Conservation (phyloP, 2,888 invertebrate genomes). For the Microplitis deprimator region DNA sequence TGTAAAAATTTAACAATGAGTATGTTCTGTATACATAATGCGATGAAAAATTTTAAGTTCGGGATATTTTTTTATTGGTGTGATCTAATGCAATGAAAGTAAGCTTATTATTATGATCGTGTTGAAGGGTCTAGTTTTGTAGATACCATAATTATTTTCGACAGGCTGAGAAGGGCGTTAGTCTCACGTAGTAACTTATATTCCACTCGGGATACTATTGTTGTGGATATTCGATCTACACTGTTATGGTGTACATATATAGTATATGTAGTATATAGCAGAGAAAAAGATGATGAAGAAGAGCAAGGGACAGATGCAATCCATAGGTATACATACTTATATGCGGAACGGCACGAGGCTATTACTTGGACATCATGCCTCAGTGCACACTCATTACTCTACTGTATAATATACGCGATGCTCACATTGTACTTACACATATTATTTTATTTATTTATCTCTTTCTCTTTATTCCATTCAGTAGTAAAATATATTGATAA, state of each 20-base stretch:
- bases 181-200: constrained; percentile 20
- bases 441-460: background rate
- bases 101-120: constrained; percentile 23
- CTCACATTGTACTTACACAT: background rate
- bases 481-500: background rate
- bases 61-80: constrained; percentile 22
- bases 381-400: constrained; percentile 1
- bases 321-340: background rate
- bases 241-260: constrained; percentile 15
- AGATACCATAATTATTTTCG: constrained; percentile 34
- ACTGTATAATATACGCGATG: background rate
- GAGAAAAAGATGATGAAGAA: background rate
- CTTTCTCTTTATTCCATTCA: background rate
- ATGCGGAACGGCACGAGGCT: constrained; percentile 1
- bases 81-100: constrained; percentile 27
- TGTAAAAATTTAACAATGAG: background rate
- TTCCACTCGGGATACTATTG: constrained; percentile 7
- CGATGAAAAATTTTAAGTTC: background rate
- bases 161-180: constrained; percentile 23
- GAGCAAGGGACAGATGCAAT: constrained; percentile 1
- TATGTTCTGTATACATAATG: too few species aligned
- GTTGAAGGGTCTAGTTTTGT: constrained; percentile 15
- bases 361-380: constrained; percentile 1
- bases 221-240: background rate
- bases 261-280: background rate